phyloP scores from a whole-genome alignment of 2,888 invertebrate species.

The Lochmaea crataegi region DNA sequence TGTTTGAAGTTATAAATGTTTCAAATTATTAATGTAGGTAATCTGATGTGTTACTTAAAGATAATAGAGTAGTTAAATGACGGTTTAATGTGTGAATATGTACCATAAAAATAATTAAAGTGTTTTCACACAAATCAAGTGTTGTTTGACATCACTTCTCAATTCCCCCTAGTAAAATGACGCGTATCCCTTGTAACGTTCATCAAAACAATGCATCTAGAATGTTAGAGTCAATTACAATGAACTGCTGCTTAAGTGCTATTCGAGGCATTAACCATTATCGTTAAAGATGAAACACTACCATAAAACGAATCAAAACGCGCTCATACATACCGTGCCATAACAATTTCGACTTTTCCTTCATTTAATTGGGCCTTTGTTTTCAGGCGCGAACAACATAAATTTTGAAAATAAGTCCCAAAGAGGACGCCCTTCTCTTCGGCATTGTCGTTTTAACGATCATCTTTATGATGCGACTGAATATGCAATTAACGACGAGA shows the following conservation, averaged over 20 bases:
- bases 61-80: background rate
- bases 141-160: constrained; percentile 14
- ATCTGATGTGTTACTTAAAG: background rate
- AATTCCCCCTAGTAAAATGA: background rate
- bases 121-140: background rate
- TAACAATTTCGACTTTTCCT: constrained; percentile 41
- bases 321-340: constrained; percentile 29
- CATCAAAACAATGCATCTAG: constrained; percentile 21
- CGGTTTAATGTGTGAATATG: background rate
- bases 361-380: constrained; percentile 42
- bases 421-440: constrained; percentile 35
- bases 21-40: background rate
- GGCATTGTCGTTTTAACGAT: constrained; percentile 56
- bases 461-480: constrained; percentile 59
- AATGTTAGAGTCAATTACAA: constrained; percentile 21
- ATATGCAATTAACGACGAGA: constrained; percentile 60
- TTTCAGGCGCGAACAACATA: constrained; percentile 36
- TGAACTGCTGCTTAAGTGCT: constrained; percentile 32
- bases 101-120: background rate
- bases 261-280: constrained; percentile 38
- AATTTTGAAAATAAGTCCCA: constrained; percentile 40
- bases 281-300: constrained; percentile 39
- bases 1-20: background rate
- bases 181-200: constrained; percentile 11
- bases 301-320: constrained; percentile 36